Base-by-base conservation (phyloP, 2,888 invertebrate genomes). In the Megastigmus dorsalis region DNA sequence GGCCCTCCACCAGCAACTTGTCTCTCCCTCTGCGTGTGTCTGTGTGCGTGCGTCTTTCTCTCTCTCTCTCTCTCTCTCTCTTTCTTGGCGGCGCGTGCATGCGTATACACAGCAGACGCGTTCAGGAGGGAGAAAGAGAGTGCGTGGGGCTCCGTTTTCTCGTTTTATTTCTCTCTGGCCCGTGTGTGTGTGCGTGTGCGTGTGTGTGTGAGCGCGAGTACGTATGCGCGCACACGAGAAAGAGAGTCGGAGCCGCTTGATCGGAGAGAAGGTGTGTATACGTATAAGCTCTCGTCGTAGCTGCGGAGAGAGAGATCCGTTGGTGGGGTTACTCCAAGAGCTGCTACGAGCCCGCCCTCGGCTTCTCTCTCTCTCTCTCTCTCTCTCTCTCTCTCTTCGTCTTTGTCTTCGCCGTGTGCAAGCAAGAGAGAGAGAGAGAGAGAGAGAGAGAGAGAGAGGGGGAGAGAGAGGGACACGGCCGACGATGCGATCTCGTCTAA, bases 361-460 rank as follows among this genome's bases (percentile, higher is more conserved):
- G 38, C 70, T 55, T 66, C 75, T 59, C 55, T 33, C 36, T 57
- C 59, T 60, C 76, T 75, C 76, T 73, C 74, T 62, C 71, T 52
- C 57, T 75, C 59, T 66, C 78, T 66, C 59, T 62, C 74, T 23
- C 33, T 60, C 48, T 45, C 80, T 77, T 78, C 76, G 79, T 77
- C 78, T 73, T 67, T 54, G 66, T 55, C 60, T 59, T 38, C 48
- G 36, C n/a, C 23, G 18, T 20, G n/a, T 3, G 15, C 26, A 23
- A 43, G 33, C 43, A 33, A 30, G 45, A 66, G 41, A 28, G 66
- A 55, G 66, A 60, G 36, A 33, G 18, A 30, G n/a, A 7, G 15
- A 41, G 33, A 43, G 33, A 55, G 45, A 30, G 45, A 66, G 41
- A 28, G 66, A 55, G 66, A 60, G 59, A 36, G 68, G 4, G 28